phyloP scores from a whole-genome alignment of 1,140 invertebrate genomes.

The Magallana gigas region DNA sequence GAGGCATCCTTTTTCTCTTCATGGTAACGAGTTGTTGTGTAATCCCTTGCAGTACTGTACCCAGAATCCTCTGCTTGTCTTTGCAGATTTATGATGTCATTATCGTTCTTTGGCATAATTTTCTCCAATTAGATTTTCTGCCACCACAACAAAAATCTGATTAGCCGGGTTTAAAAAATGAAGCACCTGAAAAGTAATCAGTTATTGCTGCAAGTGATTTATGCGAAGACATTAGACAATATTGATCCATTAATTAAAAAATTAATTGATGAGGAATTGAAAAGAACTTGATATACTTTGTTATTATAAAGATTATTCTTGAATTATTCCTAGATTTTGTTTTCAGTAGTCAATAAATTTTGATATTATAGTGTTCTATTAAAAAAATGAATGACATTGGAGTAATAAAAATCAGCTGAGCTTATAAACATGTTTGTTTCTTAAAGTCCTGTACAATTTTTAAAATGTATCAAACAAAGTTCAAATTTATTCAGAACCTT shows the following conservation, averaged over 20 bases:
- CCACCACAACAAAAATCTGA: conserved; percentile 21
- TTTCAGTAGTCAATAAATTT: too few relatives aligned
- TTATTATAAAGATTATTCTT: too few relatives aligned
- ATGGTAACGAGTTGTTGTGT: conserved; percentile 36
- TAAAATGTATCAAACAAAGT: too few relatives aligned
- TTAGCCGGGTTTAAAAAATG: conserved; percentile 11
- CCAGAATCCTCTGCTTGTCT: not conserved
- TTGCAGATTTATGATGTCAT: conserved; percentile 25
- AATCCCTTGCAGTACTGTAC: not conserved
- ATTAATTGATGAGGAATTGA: not conserved
- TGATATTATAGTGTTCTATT: too few relatives aligned
- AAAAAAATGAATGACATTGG: too few relatives aligned
- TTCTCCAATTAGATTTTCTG: conserved; percentile 17
- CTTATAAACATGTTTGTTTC: too few relatives aligned
- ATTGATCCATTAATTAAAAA: not conserved
- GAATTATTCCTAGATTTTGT: too few relatives aligned
- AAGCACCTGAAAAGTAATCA: conserved; percentile 16
- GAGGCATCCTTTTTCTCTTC: conserved; percentile 22
- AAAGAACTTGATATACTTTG: not conserved
- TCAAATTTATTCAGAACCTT: too few relatives aligned
- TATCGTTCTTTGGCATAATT: not conserved
- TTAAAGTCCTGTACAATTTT: too few relatives aligned
- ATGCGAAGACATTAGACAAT: not conserved
- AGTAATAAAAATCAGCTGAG: too few relatives aligned
- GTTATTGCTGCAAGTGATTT: not conserved